Evolutionary conservation across 1,140 invertebrate species (phyloP).

Genomic region (Pomacea maculata): DNA sequence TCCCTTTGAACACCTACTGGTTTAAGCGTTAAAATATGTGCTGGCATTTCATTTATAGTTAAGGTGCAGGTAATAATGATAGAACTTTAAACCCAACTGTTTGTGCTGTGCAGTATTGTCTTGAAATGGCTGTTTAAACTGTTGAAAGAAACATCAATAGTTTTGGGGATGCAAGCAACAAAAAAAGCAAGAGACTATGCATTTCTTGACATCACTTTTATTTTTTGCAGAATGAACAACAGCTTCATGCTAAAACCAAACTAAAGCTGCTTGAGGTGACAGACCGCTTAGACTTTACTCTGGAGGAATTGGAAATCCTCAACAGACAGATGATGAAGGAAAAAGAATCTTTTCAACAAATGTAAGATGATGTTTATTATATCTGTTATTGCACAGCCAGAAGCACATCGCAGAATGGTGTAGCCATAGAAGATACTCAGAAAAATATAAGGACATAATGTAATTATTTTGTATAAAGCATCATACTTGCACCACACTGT

Average conservation of each 20-base stretch:
- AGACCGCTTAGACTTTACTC: constrained; percentile 46
- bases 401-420: too few species aligned
- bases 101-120: neutral
- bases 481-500: too few species aligned
- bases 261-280: constrained; percentile 38
- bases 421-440: too few species aligned
- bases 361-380: constrained; percentile 27
- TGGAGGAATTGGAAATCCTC: constrained; percentile 44
- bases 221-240: constrained; percentile 34
- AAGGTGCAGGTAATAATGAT: neutral
- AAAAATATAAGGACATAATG: too few species aligned
- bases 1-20: too few species aligned
- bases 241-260: constrained; percentile 38
- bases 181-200: too few species aligned
- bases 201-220: neutral
- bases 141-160: neutral
- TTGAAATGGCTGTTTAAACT: neutral
- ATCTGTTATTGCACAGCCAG: too few species aligned
- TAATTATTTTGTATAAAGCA: too few species aligned
- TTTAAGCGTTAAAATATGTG: too few species aligned
- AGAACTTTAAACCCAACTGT: neutral
- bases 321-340: constrained; percentile 46
- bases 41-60: too few species aligned
- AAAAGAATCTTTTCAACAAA: constrained; percentile 43
- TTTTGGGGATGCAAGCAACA: neutral